phyloP scores from a whole-genome alignment of 2,797 vertebrate genomes.

The Paedocypris micromegethes region DNA sequence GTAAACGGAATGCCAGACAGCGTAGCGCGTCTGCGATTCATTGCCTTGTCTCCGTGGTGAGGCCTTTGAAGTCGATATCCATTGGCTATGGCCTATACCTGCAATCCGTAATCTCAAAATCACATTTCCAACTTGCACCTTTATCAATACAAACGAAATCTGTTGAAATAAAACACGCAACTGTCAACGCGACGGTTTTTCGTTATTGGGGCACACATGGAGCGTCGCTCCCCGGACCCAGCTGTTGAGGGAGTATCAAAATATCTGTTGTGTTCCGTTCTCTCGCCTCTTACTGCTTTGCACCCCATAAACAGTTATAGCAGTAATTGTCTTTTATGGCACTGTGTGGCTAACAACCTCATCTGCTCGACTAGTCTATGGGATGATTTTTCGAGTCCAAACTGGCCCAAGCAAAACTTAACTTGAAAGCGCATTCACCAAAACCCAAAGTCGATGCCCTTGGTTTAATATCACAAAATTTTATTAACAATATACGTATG shows the following conservation, averaged over 20 bases:
- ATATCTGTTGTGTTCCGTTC: constrained; percentile 65
- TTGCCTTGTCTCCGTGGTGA: constrained; percentile 69
- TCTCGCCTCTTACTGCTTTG: constrained; percentile 49
- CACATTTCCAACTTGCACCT: background rate
- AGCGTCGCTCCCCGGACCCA: constrained; percentile 49
- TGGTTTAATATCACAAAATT: background rate
- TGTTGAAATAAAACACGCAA: background rate
- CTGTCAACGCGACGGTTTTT: background rate
- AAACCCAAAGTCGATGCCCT: background rate
- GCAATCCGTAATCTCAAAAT: background rate
- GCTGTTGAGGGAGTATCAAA: constrained; percentile 54
- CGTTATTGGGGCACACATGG: constrained; percentile 17
- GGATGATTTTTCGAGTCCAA: constrained; percentile 25
- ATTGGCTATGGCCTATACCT: constrained; percentile 67
- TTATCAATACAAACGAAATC: background rate
- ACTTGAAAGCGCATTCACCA: constrained; percentile 3
- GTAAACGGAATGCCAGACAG: constrained; percentile 83
- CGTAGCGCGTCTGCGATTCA: constrained; percentile 78
- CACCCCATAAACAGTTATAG: constrained; percentile 83
- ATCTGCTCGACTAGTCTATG: constrained; percentile 45
- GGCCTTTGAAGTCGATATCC: constrained; percentile 80
- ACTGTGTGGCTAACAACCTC: constrained; percentile 60
- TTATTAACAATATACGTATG: background rate
- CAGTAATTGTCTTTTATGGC: constrained; percentile 83
- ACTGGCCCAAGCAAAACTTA: constrained; percentile 6